Conservation (phyloP, 2,797 vertebrate genomes). For the Lagocephalus sceleratus region DNA sequence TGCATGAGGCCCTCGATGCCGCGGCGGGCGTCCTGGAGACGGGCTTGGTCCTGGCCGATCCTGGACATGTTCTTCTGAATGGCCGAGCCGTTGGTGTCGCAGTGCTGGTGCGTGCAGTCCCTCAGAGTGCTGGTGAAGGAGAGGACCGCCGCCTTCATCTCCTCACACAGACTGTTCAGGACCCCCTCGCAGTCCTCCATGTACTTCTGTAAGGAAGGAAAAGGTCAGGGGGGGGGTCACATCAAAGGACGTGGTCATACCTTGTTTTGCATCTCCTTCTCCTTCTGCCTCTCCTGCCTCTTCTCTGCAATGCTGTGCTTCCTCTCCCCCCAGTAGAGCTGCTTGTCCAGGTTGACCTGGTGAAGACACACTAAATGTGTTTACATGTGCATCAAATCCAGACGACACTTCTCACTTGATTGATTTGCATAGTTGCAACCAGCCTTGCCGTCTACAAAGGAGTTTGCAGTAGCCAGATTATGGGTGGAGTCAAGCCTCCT, state of each 20-base stretch:
- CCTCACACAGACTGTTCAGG: conserved; percentile 48
- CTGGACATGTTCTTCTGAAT: conserved; percentile 66
- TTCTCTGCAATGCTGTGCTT: conserved; percentile 65
- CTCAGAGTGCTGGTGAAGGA: conserved; percentile 50
- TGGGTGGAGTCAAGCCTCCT: too few relatives aligned
- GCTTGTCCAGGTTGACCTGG: conserved; percentile 64
- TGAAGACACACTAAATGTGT: too few relatives aligned
- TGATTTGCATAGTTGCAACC: too few relatives aligned
- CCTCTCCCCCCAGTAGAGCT: conserved; percentile 59
- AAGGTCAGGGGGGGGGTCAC: neutral
- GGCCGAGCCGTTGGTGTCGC: conserved; percentile 35
- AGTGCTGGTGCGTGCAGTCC: conserved; percentile 42
- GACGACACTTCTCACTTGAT: too few relatives aligned
- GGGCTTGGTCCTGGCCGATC: conserved; percentile 67
- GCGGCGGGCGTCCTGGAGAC: conserved; percentile 64
- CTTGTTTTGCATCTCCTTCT: conserved; percentile 69
- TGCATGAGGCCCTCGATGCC: conserved; percentile 61
- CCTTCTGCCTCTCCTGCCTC: conserved; percentile 66
- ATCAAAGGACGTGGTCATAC: conserved; percentile 35
- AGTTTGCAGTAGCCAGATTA: too few relatives aligned
- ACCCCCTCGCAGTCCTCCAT: conserved; percentile 58
- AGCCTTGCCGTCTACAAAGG: too few relatives aligned
- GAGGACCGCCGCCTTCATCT: conserved; percentile 53
- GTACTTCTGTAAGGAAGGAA: conserved; percentile 51
- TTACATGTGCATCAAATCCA: too few relatives aligned